Conservation (phyloP, 1,140 invertebrate genomes). For the Hestina assimilis region DNA sequence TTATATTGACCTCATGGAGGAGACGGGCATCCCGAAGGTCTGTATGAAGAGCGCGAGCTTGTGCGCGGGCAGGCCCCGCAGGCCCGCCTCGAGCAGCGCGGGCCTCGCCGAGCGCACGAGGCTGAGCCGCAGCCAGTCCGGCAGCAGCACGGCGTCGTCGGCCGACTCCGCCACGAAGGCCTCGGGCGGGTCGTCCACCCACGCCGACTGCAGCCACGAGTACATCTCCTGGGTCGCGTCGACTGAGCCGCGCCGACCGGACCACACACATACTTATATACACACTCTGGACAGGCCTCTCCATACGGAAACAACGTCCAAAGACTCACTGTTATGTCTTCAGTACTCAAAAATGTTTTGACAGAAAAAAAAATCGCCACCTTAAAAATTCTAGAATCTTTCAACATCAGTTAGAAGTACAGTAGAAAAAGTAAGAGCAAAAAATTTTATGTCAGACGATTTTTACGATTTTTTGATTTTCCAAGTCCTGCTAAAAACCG, state of each 20-base stretch:
- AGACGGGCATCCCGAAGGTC: slow-evolving; percentile 95
- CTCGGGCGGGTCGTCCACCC: slow-evolving; percentile 88
- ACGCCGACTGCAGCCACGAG: slow-evolving; percentile 86
- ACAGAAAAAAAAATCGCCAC: no score
- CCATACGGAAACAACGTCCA: no score
- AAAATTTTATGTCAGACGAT: no score
- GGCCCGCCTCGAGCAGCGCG: slow-evolving; percentile 89
- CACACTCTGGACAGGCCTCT: no score
- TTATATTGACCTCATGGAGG: slow-evolving; percentile 86
- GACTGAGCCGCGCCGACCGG: slow-evolving; percentile 23
- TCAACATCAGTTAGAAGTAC: no score
- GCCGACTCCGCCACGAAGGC: slow-evolving; percentile 88
- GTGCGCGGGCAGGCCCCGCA: slow-evolving; percentile 91
- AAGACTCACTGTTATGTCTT: no score
- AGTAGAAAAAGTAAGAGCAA: no score
- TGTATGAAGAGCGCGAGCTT: slow-evolving; percentile 97
- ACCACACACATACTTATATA: neutral
- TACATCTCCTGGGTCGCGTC: slow-evolving; percentile 77
- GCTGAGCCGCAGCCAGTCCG: slow-evolving; percentile 95
- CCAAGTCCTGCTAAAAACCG: no score
- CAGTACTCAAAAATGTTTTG: no score
- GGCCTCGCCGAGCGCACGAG: slow-evolving; percentile 94
- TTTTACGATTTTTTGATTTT: no score
- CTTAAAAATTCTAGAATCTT: no score
- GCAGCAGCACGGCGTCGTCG: slow-evolving; percentile 89